Percentiles rank a stretch among this genome's conserved stretches.
Conservation (phyloP, 1,140 invertebrate species). For the Aphelinus atriplicis region DNA sequence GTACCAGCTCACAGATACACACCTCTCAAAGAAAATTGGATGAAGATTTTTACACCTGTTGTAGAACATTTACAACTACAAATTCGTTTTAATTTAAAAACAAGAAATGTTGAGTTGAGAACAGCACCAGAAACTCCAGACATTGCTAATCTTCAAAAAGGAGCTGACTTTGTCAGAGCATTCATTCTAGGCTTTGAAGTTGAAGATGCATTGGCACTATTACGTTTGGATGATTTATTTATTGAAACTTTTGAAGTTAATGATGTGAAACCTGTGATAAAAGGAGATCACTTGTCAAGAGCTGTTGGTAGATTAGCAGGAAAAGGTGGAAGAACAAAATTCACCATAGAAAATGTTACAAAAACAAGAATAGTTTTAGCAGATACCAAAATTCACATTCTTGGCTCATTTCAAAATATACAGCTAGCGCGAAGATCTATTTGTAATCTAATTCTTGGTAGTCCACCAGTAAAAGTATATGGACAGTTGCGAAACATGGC, state of each 20-base stretch:
- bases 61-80: conserved; percentile 95
- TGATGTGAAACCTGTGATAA: conserved; percentile 94
- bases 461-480: conserved; percentile 95
- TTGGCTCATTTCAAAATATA: conserved; percentile 98
- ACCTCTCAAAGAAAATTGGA: conserved; percentile 95
- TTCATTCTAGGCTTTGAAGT: conserved; percentile 97
- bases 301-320: conserved; percentile 97
- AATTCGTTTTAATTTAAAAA: conserved; percentile 94
- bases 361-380: conserved; percentile 98
- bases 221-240: conserved; percentile 97
- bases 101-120: conserved; percentile 89
- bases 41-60: conserved; percentile 95
- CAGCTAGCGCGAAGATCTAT: conserved; percentile 94
- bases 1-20: conserved; percentile 84
- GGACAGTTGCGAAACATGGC: conserved; percentile 90
- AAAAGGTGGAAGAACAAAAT: conserved; percentile 97
- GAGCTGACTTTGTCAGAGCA: conserved; percentile 97
- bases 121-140: conserved; percentile 82
- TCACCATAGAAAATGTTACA: conserved; percentile 98
- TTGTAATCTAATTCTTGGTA: conserved; percentile 97
- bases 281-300: conserved; percentile 94
- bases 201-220: conserved; percentile 93
- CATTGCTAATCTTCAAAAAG: conserved; percentile 93
- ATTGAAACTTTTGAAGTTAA: conserved; percentile 97
- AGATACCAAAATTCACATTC: conserved; percentile 95